A percentile compares a stretch with the other conserved stretches of the same genome.
Evolutionary conservation across 2,888 invertebrate genomes (phyloP).

Genomic region (Exocentrus adspersus): DNA sequence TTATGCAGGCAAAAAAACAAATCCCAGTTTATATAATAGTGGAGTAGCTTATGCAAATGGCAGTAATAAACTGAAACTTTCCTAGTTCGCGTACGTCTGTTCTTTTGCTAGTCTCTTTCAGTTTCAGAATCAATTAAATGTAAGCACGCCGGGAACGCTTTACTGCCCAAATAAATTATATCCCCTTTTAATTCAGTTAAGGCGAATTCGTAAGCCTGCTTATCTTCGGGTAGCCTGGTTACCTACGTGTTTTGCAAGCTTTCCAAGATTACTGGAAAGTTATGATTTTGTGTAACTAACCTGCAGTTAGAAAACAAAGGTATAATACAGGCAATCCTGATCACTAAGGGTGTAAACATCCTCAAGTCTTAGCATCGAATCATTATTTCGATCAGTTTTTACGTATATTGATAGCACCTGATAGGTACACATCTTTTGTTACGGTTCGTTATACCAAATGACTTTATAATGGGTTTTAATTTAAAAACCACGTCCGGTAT

Average conservation of each 20-base stretch:
- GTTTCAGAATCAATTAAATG: not conserved
- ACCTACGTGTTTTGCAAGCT: not conserved
- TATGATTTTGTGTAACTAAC: too few species aligned
- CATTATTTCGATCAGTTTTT: not conserved
- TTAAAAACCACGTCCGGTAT: not conserved
- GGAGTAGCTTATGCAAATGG: conserved; percentile 34
- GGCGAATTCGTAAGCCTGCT: not conserved
- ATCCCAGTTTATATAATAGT: conserved; percentile 30
- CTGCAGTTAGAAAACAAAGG: too few species aligned
- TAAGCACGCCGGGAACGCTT: not conserved
- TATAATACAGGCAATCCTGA: too few species aligned
- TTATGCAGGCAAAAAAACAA: conserved; percentile 25
- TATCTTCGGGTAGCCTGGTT: not conserved
- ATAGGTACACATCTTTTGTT: conserved; percentile 10
- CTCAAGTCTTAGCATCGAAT: not conserved
- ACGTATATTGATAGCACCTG: conserved; percentile 11
- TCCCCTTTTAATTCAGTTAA: not conserved
- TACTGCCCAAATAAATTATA: not conserved
- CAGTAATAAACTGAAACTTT: conserved; percentile 28
- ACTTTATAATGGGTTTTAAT: conserved; percentile 18
- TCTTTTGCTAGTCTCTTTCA: not conserved
- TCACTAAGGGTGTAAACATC: too few species aligned
- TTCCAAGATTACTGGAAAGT: too few species aligned
- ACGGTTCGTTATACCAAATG: conserved; percentile 5
- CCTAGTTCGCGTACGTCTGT: conserved; percentile 14